Conservation (phyloP, 2,797 vertebrate species). For the Epinephelus coioides region DNA sequence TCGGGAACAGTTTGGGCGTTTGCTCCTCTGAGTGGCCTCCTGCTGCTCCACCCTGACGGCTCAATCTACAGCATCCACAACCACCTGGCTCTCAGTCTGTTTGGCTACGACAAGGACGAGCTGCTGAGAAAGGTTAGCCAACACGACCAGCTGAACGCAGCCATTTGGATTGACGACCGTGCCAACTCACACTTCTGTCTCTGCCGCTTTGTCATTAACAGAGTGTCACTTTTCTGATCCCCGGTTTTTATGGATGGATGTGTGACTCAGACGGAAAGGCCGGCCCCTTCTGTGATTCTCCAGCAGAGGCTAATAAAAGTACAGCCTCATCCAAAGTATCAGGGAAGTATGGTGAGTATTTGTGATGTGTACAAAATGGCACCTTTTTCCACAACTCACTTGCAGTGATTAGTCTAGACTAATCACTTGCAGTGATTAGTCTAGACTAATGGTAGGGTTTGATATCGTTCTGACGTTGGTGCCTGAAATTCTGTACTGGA, state of each 20-base stretch:
- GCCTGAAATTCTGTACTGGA: too few species aligned
- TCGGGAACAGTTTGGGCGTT: conserved; percentile 90
- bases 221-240: conserved; percentile 93
- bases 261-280: conserved; percentile 65
- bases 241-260: conserved; percentile 92
- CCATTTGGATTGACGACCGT: neutral
- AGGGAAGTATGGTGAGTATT: conserved; percentile 65
- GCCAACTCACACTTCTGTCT: conserved; percentile 45
- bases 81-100: conserved; percentile 89
- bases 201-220: conserved; percentile 74
- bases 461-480: too few species aligned
- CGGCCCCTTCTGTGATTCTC: conserved; percentile 61
- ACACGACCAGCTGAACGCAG: conserved; percentile 1
- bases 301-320: conserved; percentile 47
- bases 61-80: conserved; percentile 89
- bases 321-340: conserved; percentile 46
- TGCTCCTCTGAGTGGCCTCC: conserved; percentile 89
- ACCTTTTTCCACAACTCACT: neutral
- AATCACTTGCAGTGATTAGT: neutral
- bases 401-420: neutral
- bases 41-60: conserved; percentile 90
- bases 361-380: neutral
- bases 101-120: conserved; percentile 90
- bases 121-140: conserved; percentile 91
- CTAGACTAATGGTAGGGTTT: neutral